Conservation (phyloP, 2,888 invertebrate species). For the Ormyrus pomaceus region DNA sequence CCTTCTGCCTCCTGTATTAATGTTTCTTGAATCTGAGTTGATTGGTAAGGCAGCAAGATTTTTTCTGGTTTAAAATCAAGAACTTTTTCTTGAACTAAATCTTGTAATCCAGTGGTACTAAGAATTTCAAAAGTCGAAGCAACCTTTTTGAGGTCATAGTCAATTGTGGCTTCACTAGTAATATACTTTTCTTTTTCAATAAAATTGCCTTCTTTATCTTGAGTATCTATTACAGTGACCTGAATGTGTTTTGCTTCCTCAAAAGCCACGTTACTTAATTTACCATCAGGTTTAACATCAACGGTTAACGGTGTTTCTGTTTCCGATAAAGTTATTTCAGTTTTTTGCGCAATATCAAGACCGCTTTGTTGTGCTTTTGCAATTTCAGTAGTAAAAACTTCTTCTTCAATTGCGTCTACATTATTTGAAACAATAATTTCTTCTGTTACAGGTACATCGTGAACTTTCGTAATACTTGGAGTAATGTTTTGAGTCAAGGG, state of each 20-base stretch:
- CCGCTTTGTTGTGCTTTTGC: conserved; percentile 74
- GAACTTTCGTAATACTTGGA: conserved; percentile 62
- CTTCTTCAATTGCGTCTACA: conserved; percentile 69
- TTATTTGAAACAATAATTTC: conserved; percentile 68
- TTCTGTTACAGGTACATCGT: conserved; percentile 69
- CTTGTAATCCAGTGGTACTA: conserved; percentile 63
- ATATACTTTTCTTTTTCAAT: conserved; percentile 62
- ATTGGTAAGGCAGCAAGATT: conserved; percentile 64
- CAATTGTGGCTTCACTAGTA: conserved; percentile 64
- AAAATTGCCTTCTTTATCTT: conserved; percentile 71
- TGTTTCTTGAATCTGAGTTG: conserved; percentile 68
- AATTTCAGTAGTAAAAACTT: conserved; percentile 65
- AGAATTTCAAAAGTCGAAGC: conserved; percentile 68
- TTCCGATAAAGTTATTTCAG: conserved; percentile 76
- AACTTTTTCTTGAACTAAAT: conserved; percentile 52
- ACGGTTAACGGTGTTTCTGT: conserved; percentile 76
- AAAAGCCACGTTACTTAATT: conserved; percentile 77
- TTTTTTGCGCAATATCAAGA: conserved; percentile 75
- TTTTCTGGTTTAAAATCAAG: conserved; percentile 62
- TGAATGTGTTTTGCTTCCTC: conserved; percentile 80
- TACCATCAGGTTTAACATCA: conserved; percentile 77
- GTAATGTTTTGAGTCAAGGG: conserved; percentile 58
- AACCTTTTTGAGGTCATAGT: conserved; percentile 66
- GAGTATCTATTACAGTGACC: conserved; percentile 76
- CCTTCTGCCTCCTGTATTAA: conserved; percentile 69